phyloP scores from a whole-genome alignment of 2,888 invertebrate genomes.

The Exephanes ischioxanthus region DNA sequence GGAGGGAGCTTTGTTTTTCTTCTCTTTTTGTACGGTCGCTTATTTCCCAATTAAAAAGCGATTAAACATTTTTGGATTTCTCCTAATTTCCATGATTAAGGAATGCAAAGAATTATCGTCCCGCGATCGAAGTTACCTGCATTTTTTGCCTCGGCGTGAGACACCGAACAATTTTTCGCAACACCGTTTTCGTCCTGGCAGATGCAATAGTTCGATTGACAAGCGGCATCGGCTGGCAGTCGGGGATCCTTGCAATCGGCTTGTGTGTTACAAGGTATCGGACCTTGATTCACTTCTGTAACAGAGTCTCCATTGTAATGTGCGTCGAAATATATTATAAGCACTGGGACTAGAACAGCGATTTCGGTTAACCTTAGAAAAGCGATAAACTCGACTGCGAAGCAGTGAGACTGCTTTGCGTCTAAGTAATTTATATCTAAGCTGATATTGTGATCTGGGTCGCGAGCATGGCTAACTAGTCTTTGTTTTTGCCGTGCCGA shows the following conservation, averaged over 20 bases:
- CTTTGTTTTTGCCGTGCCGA: not conserved
- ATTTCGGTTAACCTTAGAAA: not conserved
- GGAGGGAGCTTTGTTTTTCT: no score
- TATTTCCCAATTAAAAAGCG: no score
- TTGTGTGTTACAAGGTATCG: slow-evolving; percentile 67
- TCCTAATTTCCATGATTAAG: no score
- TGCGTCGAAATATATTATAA: not conserved
- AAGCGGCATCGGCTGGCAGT: slow-evolving; percentile 52
- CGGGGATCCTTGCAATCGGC: slow-evolving; percentile 48
- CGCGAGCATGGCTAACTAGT: not conserved
- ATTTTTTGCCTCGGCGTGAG: slow-evolving; percentile 12
- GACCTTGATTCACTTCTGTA: slow-evolving; percentile 57
- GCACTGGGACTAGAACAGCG: not conserved
- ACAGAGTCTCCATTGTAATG: slow-evolving; percentile 23
- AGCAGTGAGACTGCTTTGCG: not conserved
- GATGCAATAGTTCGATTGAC: slow-evolving; percentile 68
- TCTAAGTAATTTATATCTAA: not conserved
- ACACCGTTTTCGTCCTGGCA: slow-evolving; percentile 56
- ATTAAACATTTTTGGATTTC: no score
- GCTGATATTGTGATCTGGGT: not conserved
- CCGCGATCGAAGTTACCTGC: slow-evolving; percentile 18
- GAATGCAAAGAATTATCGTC: not conserved
- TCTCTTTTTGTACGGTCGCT: no score
- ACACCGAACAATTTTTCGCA: slow-evolving; percentile 63
- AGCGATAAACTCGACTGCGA: not conserved